Evolutionary conservation across 1,140 invertebrate species (phyloP).

Genomic region (Euglossa dilemma): DNA sequence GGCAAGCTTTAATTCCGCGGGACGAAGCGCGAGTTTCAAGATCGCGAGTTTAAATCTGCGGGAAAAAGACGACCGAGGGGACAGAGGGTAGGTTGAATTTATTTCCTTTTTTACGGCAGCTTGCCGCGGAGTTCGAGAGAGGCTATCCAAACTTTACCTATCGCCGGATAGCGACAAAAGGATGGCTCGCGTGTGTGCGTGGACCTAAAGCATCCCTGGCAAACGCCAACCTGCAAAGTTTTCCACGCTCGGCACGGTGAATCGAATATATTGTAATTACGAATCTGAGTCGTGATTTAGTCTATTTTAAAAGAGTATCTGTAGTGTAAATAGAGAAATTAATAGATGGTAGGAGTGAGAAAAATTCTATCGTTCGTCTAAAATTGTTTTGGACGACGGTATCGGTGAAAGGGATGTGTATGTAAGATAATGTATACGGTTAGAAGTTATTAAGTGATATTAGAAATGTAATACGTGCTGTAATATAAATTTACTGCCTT

Average conservation of each 20-base stretch:
- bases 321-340: too few species aligned
- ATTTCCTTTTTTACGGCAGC: conserved; percentile 22
- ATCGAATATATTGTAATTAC: not conserved
- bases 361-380: too few species aligned
- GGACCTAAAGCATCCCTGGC: not conserved
- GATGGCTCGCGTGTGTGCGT: not conserved
- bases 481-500: too few species aligned
- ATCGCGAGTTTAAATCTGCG: conserved; percentile 5
- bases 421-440: too few species aligned
- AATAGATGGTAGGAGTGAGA: too few species aligned
- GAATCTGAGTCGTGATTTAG: too few species aligned
- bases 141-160: conserved; percentile 2
- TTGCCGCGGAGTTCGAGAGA: not conserved
- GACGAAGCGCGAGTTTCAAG: not conserved
- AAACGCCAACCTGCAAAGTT: too few species aligned
- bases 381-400: too few species aligned
- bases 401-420: too few species aligned
- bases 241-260: not conserved
- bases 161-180: not conserved
- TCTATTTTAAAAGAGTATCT: too few species aligned
- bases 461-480: too few species aligned
- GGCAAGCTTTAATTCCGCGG: conserved; percentile 22
- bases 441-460: too few species aligned
- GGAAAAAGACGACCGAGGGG: not conserved
- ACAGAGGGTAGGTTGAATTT: conserved; percentile 6